Evolutionary conservation across 2,888 invertebrate genomes (phyloP).

Genomic region (Microctonus brassicae): DNA sequence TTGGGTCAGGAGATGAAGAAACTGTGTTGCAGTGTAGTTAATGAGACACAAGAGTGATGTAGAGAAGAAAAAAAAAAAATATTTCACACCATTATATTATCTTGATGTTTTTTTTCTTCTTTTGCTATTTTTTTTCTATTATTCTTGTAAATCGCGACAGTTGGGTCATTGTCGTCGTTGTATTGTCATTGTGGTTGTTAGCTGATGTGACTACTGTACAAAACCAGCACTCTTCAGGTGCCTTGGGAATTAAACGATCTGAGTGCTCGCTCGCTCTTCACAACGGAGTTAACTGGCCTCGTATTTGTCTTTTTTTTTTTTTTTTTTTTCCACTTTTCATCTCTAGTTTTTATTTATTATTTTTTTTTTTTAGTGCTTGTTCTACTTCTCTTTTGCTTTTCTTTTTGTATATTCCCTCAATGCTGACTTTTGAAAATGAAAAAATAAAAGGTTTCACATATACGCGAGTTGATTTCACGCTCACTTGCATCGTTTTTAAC

Average conservation of each 20-base stretch:
- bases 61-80: not conserved
- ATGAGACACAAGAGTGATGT: constrained; percentile 19
- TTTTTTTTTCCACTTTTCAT: not conserved
- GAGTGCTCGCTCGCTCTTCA: not conserved
- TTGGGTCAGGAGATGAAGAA: too few species aligned
- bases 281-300: not conserved
- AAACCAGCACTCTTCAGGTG: not conserved
- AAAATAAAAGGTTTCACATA: not conserved
- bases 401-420: not conserved
- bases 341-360: not conserved
- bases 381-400: not conserved
- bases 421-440: not conserved
- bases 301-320: not conserved
- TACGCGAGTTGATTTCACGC: not conserved
- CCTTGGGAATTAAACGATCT: not conserved
- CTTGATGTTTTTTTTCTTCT: not conserved
- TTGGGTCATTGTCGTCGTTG: not conserved
- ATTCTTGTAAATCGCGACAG: not conserved
- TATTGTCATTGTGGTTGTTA: too few species aligned
- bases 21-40: constrained; percentile 6
- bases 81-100: not conserved
- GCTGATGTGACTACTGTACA: not conserved
- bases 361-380: not conserved
- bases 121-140: constrained; percentile 4
- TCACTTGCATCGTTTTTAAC: not conserved